Conservation (phyloP, 2,797 vertebrate genomes). For the Serranus cabrilla region DNA sequence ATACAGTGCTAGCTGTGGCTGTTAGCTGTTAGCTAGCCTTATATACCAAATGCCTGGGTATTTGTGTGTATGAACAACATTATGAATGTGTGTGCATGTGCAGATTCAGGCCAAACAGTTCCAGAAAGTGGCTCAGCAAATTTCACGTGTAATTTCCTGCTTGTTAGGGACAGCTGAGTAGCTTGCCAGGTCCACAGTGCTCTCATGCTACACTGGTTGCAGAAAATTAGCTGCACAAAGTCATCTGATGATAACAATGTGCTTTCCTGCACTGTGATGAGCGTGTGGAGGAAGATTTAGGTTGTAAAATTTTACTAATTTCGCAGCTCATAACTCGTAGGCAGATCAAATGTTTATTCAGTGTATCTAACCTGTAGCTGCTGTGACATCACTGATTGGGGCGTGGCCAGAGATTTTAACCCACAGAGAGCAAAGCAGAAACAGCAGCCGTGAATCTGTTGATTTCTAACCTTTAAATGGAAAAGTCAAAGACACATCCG, state of each 20-base stretch:
- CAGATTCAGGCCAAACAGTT: not conserved
- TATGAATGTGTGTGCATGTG: no score
- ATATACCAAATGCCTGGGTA: not conserved
- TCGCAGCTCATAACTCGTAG: not conserved
- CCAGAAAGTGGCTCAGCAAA: not conserved
- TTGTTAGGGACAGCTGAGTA: no score
- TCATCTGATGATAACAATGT: no score
- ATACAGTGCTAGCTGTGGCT: not conserved
- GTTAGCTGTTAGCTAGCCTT: not conserved
- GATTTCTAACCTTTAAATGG: conserved; percentile 6
- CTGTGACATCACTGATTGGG: conserved; percentile 7
- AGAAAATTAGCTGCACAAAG: no score
- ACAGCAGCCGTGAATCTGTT: not conserved
- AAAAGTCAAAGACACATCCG: not conserved
- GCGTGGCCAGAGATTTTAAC: conserved; percentile 1
- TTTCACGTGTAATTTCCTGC: no score
- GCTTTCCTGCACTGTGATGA: no score
- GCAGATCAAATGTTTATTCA: not conserved
- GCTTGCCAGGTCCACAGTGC: no score
- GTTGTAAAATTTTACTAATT: no score
- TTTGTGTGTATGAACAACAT: no score
- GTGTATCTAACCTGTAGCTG: not conserved
- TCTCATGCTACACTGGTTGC: no score
- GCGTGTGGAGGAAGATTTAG: no score
- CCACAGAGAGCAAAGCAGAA: conserved; percentile 12